Evolutionary conservation across 2,113 vertebrate species (phyloP).

Genomic region (Aix galericulata): DNA sequence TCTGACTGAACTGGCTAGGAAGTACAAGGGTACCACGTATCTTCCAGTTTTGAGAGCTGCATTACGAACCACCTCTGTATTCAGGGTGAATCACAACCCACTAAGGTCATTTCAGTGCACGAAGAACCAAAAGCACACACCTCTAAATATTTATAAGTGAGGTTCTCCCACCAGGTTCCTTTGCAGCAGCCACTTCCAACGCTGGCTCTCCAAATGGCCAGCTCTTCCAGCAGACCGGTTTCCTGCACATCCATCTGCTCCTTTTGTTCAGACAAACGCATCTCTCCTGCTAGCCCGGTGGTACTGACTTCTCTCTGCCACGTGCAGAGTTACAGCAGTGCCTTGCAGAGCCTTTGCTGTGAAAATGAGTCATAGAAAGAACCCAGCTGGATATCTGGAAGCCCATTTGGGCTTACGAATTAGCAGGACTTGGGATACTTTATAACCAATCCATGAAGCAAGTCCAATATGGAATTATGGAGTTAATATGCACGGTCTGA

Average conservation of each 20-base stretch:
- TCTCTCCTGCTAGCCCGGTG: conserved; percentile 3
- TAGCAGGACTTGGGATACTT: not conserved
- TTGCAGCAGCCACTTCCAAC: not conserved
- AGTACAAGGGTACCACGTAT: not conserved
- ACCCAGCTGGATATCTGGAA: conserved; percentile 11
- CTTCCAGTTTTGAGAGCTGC: not conserved
- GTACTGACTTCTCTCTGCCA: not conserved
- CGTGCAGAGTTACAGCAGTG: not conserved
- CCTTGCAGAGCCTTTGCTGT: conserved; percentile 8
- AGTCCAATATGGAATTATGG: not conserved
- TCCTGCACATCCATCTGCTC: conserved; percentile 49
- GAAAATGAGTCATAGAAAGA: not conserved
- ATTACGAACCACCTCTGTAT: not conserved
- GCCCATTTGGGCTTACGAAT: not conserved
- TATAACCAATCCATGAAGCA: not conserved
- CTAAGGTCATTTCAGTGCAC: conserved; percentile 12
- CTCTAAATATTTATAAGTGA: conserved; percentile 48
- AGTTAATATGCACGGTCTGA: not conserved
- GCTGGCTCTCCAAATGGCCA: conserved; percentile 37
- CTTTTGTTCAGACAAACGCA: not conserved
- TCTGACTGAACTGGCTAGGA: not conserved
- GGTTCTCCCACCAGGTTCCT: conserved; percentile 13
- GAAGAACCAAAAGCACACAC: not conserved
- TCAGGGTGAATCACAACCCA: not conserved
- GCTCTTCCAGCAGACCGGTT: conserved; percentile 15